Evolutionary conservation across 92 coral and sea anemone species (phyloP).

Genomic region (Epizoanthus rinbou): DNA sequence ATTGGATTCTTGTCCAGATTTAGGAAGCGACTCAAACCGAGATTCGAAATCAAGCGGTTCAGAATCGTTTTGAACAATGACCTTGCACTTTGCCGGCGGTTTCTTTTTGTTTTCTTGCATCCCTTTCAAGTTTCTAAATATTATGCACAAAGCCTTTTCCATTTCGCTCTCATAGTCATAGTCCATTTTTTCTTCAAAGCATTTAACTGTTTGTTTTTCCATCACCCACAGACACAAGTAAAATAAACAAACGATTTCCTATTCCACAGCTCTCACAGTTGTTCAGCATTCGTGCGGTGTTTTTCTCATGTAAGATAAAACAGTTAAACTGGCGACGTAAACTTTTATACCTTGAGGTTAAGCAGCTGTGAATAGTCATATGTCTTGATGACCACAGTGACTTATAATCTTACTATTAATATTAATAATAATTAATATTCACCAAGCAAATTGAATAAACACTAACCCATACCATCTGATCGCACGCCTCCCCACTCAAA

Average conservation of each 20-base stretch:
- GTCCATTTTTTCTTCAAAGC: not conserved
- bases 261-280: not conserved
- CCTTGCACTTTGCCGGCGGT: not conserved
- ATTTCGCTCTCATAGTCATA: conserved; percentile 46
- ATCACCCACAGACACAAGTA: not conserved
- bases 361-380: not conserved
- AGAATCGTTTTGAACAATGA: not conserved
- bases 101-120: conserved; percentile 18
- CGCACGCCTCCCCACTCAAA: no score
- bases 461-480: not conserved
- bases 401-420: not conserved
- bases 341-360: no score
- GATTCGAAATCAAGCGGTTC: not conserved
- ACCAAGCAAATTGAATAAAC: conserved; percentile 25
- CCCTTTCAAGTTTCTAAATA: conserved; percentile 35
- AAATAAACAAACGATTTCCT: not conserved
- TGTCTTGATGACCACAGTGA: not conserved
- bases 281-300: no score
- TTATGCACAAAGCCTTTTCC: conserved; percentile 33
- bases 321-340: no score
- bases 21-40: not conserved
- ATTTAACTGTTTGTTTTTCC: conserved; percentile 2
- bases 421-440: conserved; percentile 6
- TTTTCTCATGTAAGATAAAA: no score
- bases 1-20: not conserved